Evolutionary conservation across 2,888 invertebrate species (phyloP).

Genomic region (Pyrgus malvae): DNA sequence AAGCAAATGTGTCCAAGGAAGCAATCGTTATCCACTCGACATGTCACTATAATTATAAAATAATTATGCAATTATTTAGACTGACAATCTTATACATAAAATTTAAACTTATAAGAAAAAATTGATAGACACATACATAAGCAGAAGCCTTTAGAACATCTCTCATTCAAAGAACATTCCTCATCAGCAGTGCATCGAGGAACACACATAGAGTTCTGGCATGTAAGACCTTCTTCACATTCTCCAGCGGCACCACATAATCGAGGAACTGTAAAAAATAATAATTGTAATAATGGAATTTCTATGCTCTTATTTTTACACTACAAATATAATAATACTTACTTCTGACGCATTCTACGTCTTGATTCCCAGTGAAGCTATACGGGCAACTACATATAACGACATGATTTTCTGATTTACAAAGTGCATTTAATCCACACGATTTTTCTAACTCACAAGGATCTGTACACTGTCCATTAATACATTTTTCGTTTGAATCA

Average conservation of each 20-base stretch:
- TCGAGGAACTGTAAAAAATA: constrained; percentile 85
- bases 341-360: constrained; percentile 92
- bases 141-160: constrained; percentile 91
- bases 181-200: constrained; percentile 89
- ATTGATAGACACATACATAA: constrained; percentile 82
- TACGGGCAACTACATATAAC: constrained; percentile 92
- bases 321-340: too few species aligned
- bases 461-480: constrained; percentile 90
- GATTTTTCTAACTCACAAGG: constrained; percentile 88
- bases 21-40: constrained; percentile 95
- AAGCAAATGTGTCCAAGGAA: constrained; percentile 95
- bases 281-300: too few species aligned
- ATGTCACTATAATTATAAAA: constrained; percentile 85
- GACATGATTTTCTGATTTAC: constrained; percentile 86
- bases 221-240: constrained; percentile 87
- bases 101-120: background rate
- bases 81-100: background rate
- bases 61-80: too few species aligned
- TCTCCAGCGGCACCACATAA: constrained; percentile 87
- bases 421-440: constrained; percentile 93
- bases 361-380: constrained; percentile 92
- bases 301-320: too few species aligned
- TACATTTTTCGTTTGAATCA: constrained; percentile 88
- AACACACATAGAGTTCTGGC: constrained; percentile 91
- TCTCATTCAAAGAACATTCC: constrained; percentile 94